Base-by-base conservation (phyloP, 2,888 invertebrate species). In the Ochropacha duplaris region DNA sequence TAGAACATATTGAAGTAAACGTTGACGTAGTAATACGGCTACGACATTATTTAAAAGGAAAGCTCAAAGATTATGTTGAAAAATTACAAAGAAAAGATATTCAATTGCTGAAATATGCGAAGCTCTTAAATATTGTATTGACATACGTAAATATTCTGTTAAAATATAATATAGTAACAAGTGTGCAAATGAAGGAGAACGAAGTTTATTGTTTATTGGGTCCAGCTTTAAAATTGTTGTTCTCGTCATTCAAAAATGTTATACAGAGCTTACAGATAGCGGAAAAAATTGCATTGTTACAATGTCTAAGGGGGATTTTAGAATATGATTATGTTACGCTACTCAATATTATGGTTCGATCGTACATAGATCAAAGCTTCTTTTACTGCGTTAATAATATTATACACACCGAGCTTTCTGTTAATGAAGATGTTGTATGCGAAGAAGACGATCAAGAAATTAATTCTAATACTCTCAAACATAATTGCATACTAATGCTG, bases 341-440 rank as follows among this genome's bases (percentile, higher is more conserved):
- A 4, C 61, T 88, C 2, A 76, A 76, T 22, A 55, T 54, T 8
- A 69, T 76, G 58, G 61, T 88, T 22, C 80, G 92, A 5, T 58
- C 62, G 1, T 71, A 71, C 55, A 74, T 87, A 4, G 77, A 82
- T 44, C 77, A 78, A 36, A 82, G 83, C 19, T 84, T 86, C 50
- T 91, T 92, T 58, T 76, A 83, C 56, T 76, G 74, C 52, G 68
- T 90, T 6, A 85, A 89, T 62, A 79, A 76, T 55, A 79, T 89
- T 52, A 62, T 92, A 36, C 81, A 78, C 57, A 74, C 62, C 22
- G 83, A 87, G 59, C 62, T 69, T 28, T 59, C 67, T 11, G 78
- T 83, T 16, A 86, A 86, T 26, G 80, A 75, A 1, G 85, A 86
- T 9, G 56, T 75, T 1, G 71, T 72, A 9, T 79, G 75, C 31